A percentile compares a stretch with the other conserved stretches of the same genome.
Conservation (phyloP, 1,140 invertebrate species). For the Hetaerina americana region DNA sequence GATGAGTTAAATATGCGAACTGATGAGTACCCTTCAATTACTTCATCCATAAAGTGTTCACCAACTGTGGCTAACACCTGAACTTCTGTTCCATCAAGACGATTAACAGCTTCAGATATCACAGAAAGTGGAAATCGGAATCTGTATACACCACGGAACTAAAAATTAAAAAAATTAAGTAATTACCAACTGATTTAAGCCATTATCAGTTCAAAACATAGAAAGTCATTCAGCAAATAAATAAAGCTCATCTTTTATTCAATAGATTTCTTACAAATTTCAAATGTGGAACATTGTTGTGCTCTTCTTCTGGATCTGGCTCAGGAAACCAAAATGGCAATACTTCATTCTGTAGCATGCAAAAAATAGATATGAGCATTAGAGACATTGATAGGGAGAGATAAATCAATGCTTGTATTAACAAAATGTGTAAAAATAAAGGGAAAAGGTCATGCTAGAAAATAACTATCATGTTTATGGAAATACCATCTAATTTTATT, state of each 20-base stretch:
- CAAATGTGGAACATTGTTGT: conserved; percentile 43
- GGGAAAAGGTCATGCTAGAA: no score
- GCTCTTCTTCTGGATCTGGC: conserved; percentile 30
- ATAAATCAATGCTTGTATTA: not conserved
- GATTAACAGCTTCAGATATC: conserved; percentile 47
- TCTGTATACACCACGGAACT: conserved; percentile 77
- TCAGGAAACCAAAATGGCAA: conserved; percentile 59
- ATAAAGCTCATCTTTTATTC: no score
- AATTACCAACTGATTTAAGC: no score
- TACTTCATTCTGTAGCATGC: conserved; percentile 53
- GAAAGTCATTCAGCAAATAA: no score
- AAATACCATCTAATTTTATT: no score
- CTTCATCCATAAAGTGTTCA: conserved; percentile 76
- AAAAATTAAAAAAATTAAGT: conserved; percentile 22
- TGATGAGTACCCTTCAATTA: conserved; percentile 73
- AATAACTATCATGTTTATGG: no score
- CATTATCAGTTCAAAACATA: no score
- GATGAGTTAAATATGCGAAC: conserved; percentile 78
- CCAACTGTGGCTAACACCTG: conserved; percentile 78
- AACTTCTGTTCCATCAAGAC: conserved; percentile 67
- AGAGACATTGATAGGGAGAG: no score
- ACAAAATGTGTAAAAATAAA: not conserved
- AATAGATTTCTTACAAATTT: conserved; percentile 44
- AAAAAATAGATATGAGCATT: no score
- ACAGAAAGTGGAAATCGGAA: conserved; percentile 76